Conservation (phyloP, 2,797 vertebrate species). For the Dendrocincla fuliginosa region DNA sequence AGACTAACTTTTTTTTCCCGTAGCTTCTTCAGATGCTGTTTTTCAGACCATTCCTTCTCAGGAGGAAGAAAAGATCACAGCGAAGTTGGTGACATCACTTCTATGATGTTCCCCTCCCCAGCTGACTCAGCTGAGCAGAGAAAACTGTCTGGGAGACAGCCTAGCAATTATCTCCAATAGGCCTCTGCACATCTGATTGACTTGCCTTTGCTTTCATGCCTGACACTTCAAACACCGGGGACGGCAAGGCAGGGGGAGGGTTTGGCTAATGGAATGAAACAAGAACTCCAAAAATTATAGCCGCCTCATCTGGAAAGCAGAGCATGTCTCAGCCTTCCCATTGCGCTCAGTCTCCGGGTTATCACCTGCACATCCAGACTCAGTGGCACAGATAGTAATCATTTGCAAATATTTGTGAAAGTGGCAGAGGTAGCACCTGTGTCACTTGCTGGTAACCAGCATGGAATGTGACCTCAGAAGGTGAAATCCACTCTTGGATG, state of each 20-base stretch:
- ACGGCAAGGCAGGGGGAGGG: neutral
- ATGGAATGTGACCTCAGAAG: neutral
- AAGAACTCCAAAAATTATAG: conserved; percentile 5
- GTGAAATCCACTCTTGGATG: neutral
- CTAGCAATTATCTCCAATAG: conserved; percentile 52
- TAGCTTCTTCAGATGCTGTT: neutral
- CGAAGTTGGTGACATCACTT: conserved; percentile 4
- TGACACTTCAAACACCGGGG: conserved; percentile 9
- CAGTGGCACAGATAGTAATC: neutral
- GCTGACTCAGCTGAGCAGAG: neutral
- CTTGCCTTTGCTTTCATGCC: conserved; percentile 50
- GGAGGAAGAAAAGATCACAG: conserved; percentile 11
- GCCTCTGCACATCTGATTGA: conserved; percentile 17
- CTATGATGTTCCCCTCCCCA: neutral
- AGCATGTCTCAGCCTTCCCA: neutral
- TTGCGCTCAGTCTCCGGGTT: neutral
- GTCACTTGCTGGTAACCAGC: neutral
- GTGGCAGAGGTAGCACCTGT: neutral
- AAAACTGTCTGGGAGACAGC: neutral
- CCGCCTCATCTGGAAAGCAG: neutral
- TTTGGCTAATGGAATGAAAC: conserved; percentile 10
- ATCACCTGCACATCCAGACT: neutral
- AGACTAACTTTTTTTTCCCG: neutral
- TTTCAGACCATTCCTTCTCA: neutral
- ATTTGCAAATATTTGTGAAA: neutral